These are phyloP conservation scores for Nephila pilipes DNA, from an alignment of 1,140 invertebrate species.

Conservation along the genomic window DNA sequence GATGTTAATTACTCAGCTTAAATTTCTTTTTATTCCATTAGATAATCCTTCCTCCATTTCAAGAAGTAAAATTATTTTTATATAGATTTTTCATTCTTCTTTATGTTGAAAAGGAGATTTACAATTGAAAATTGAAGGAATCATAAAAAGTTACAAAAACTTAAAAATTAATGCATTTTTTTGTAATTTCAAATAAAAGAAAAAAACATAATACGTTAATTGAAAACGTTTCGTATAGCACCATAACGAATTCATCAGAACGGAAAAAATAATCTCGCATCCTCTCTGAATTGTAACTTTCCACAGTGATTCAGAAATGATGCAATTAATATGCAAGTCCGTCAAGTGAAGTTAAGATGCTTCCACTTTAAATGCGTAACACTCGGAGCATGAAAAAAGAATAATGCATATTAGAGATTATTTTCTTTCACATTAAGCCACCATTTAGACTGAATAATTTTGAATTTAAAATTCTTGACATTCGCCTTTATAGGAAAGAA, in stretches of 20 bases:
- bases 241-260: background rate
- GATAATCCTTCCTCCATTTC: too few relatives aligned
- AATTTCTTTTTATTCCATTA: too few relatives aligned
- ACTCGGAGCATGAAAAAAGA: conserved; percentile 39
- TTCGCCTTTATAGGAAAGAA: background rate
- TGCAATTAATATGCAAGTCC: conserved; percentile 59
- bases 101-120: too few relatives aligned
- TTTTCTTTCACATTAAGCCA: conserved; percentile 50
- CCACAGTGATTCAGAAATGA: conserved; percentile 49
- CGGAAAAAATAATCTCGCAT: background rate
- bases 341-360: background rate
- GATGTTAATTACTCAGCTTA: too few relatives aligned
- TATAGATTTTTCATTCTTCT: too few relatives aligned
- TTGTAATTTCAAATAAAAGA: too few relatives aligned
- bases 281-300: background rate
- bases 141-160: too few relatives aligned
- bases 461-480: conserved; percentile 49
- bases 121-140: too few relatives aligned
- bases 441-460: conserved; percentile 54
- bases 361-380: background rate
- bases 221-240: too few relatives aligned
- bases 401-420: conserved; percentile 54
- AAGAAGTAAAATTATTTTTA: too few relatives aligned
- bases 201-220: too few relatives aligned
- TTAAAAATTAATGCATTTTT: too few relatives aligned